These are phyloP conservation scores for Mus minutoides DNA, from an alignment of 2,797 vertebrate species.

Conservation along the genomic window DNA sequence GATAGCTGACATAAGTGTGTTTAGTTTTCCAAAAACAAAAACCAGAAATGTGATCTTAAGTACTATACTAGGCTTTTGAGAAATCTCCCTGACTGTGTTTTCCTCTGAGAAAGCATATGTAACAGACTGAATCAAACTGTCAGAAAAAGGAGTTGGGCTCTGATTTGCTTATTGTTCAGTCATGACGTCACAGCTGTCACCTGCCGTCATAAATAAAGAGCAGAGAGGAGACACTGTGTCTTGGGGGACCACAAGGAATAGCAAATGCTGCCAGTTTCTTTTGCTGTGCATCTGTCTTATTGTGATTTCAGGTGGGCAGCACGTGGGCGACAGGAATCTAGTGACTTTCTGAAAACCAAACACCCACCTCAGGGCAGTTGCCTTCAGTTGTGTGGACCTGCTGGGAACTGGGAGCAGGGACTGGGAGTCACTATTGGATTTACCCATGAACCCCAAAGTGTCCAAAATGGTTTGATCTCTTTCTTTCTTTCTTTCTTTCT, in stretches of 20 bases:
- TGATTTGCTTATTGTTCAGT: neutral
- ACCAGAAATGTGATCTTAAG: slow-evolving; percentile 8
- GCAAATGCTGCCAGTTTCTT: slow-evolving; percentile 21
- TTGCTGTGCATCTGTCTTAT: neutral
- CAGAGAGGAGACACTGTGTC: neutral
- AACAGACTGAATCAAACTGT: neutral
- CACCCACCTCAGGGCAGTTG: slow-evolving; percentile 51
- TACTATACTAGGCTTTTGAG: neutral
- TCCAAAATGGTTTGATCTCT: neutral
- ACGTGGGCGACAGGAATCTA: slow-evolving; percentile 28
- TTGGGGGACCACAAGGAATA: too few species aligned
- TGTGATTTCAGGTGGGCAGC: slow-evolving; percentile 76
- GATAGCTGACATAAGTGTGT: neutral
- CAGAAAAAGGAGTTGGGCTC: neutral
- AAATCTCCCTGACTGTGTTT: neutral
- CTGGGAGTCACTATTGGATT: neutral
- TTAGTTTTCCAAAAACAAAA: slow-evolving; percentile 40
- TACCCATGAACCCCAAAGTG: neutral
- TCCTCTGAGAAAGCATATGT: neutral
- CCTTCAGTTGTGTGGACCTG: slow-evolving; percentile 9
- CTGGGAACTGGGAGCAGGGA: neutral
- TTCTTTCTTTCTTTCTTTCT: neutral
- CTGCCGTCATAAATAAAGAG: neutral
- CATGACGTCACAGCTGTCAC: fast-evolving
- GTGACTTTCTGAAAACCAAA: slow-evolving; percentile 56